phyloP scores from a whole-genome alignment of 2,797 vertebrate species.

The Pristis pectinata region DNA sequence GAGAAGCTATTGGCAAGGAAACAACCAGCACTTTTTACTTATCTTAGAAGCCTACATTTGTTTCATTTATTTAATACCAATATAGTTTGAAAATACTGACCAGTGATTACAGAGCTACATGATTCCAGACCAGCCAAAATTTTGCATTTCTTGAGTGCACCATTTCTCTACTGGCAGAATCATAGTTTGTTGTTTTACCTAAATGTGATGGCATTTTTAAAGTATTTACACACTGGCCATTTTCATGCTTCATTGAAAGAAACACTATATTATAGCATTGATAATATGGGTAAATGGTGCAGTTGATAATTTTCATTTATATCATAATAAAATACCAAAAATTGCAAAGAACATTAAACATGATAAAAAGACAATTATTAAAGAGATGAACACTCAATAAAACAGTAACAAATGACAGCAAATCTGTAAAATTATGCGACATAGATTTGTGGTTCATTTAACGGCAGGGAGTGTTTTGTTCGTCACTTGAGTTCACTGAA shows the following conservation, averaged over 20 bases:
- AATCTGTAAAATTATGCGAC: not conserved
- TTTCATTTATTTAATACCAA: not conserved
- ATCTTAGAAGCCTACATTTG: not conserved
- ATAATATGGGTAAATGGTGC: constrained; percentile 1
- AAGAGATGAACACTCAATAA: not conserved
- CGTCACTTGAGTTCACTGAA: not conserved
- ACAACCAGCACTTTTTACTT: not conserved
- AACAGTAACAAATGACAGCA: not conserved
- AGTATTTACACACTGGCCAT: not conserved
- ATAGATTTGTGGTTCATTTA: not conserved
- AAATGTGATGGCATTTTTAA: not conserved
- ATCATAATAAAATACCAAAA: not conserved
- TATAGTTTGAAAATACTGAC: not conserved
- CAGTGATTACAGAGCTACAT: not conserved
- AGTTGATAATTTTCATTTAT: not conserved
- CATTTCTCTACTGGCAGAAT: not conserved
- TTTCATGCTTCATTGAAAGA: not conserved
- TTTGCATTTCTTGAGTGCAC: not conserved
- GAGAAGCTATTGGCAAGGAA: not conserved
- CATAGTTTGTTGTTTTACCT: not conserved
- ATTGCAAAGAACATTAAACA: not conserved
- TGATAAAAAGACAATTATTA: not conserved
- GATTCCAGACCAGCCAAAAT: not conserved
- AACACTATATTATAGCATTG: not conserved
- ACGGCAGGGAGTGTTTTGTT: not conserved